Conservation (phyloP, 2,888 invertebrate genomes). For the Himalopsyche kuldschensis region DNA sequence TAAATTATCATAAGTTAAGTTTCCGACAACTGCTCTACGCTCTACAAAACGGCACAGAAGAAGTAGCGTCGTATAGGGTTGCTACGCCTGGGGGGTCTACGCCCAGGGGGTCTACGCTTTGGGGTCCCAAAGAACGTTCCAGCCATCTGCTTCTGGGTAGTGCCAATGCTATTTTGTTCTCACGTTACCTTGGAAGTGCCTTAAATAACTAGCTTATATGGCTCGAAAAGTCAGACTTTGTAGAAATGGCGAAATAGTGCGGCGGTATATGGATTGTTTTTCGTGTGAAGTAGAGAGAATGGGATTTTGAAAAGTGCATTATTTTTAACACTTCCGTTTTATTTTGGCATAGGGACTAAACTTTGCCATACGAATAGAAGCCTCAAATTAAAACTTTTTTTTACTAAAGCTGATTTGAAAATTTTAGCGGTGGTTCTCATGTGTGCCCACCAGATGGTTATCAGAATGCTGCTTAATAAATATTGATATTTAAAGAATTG, state of each 20-base stretch:
- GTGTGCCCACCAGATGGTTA: too few species aligned
- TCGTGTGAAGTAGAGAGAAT: neutral
- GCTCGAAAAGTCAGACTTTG: neutral
- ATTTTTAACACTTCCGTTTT: neutral
- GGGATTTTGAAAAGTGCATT: neutral
- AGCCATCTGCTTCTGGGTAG: neutral
- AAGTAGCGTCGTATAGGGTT: neutral
- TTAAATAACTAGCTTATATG: conserved; percentile 1
- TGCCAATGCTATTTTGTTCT: neutral
- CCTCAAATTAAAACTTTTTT: too few species aligned
- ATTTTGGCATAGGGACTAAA: too few species aligned
- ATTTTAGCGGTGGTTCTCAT: too few species aligned
- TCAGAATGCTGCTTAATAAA: too few species aligned
- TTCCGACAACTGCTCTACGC: neutral
- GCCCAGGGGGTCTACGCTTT: neutral
- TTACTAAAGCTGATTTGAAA: too few species aligned
- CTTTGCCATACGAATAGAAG: too few species aligned
- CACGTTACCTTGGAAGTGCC: neutral
- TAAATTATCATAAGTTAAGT: neutral
- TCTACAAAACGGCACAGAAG: neutral
- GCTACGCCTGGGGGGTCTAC: neutral
- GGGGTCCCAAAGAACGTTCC: neutral
- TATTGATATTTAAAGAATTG: too few species aligned
- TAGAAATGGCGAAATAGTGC: neutral
- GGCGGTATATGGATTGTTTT: neutral